phyloP scores from a whole-genome alignment of 35 echinoderm and acorn worm species.

The Heliocidaris erythrogramma region DNA sequence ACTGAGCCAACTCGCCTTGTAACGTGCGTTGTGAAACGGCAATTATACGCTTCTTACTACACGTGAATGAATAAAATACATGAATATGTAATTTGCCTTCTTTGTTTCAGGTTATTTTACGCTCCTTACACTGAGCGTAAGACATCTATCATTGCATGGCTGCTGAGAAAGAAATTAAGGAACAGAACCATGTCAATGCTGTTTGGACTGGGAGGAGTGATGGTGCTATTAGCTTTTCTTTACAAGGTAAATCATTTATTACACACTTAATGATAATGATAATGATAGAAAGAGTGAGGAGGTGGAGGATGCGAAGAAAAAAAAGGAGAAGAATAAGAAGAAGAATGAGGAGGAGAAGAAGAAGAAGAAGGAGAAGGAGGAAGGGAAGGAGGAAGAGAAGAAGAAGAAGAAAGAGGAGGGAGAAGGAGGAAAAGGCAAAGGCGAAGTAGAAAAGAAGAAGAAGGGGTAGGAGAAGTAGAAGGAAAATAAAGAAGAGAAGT shows the following conservation, averaged over 20 bases:
- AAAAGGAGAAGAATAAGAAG: neutral
- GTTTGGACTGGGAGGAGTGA: neutral
- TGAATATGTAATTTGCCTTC: neutral
- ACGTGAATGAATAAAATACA: neutral
- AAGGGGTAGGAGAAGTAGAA: neutral
- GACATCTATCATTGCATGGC: neutral
- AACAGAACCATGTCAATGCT: neutral
- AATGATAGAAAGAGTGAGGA: neutral
- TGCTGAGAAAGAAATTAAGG: slow-evolving; percentile 21
- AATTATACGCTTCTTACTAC: neutral
- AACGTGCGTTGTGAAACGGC: neutral
- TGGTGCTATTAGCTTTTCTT: neutral
- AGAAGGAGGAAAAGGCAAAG: neutral
- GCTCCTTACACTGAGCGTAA: slow-evolving; percentile 49
- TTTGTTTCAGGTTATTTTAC: slow-evolving; percentile 42
- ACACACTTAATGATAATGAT: neutral
- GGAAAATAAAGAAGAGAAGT: neutral
- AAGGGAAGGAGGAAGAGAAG: neutral
- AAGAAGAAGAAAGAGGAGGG: neutral
- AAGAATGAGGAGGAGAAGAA: neutral
- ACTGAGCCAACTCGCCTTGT: too few relatives aligned
- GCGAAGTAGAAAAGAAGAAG: neutral
- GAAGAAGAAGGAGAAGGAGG: neutral
- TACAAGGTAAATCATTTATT: neutral
- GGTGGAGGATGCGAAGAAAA: neutral